phyloP scores from a whole-genome alignment of 2,113 vertebrate species.

The Pipa parva region DNA sequence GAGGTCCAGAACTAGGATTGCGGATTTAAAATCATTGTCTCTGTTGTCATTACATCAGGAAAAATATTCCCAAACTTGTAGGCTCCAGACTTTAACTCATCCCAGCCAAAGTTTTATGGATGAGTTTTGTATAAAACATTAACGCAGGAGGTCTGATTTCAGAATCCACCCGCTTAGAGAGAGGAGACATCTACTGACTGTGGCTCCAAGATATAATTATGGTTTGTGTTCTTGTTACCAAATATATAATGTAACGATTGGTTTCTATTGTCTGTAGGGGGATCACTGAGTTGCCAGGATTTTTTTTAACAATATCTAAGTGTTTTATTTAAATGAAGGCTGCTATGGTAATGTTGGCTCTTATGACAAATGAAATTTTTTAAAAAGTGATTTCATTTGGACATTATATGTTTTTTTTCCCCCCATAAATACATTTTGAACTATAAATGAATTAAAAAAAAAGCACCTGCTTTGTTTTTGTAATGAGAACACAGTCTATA shows the following conservation, averaged over 20 bases:
- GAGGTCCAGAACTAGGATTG: not conserved
- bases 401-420: too few relatives aligned
- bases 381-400: too few relatives aligned
- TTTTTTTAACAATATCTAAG: too few relatives aligned
- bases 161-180: slow-evolving; percentile 1
- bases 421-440: too few relatives aligned
- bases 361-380: too few relatives aligned
- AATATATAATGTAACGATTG: not conserved
- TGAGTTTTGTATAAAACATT: not conserved
- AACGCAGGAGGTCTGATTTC: slow-evolving; percentile 11
- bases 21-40: not conserved
- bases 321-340: too few relatives aligned
- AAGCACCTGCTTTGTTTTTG: too few relatives aligned
- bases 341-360: too few relatives aligned
- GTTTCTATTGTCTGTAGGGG: not conserved
- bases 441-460: too few relatives aligned
- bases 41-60: not conserved
- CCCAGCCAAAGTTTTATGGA: slow-evolving; percentile 5
- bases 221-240: slow-evolving; percentile 2
- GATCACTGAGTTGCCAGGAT: slow-evolving; percentile 5
- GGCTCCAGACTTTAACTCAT: slow-evolving; percentile 12
- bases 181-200: slow-evolving; percentile 5
- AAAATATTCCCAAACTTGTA: slow-evolving; percentile 3
- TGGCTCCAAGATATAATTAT: slow-evolving; percentile 17
- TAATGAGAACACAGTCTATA: too few relatives aligned